phyloP scores from a whole-genome alignment of 2,888 invertebrate genomes.

The Cryptocephalus moraei region DNA sequence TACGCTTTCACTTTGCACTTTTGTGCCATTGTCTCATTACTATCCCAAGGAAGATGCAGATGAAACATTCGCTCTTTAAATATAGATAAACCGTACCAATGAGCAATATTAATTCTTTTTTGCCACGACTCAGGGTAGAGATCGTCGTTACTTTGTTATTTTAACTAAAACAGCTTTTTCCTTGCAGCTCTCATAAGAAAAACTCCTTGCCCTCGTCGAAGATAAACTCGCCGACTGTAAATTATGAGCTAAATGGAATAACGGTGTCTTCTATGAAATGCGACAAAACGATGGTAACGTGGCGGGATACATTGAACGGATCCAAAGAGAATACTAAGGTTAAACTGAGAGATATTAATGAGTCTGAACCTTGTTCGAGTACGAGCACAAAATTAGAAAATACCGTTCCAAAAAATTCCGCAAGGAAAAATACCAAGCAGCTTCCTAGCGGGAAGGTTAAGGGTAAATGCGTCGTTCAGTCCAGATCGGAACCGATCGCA shows the following conservation, averaged over 20 bases:
- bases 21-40: slow-evolving; percentile 11
- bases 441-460: no score
- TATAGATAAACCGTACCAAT: background rate
- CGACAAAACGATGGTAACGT: slow-evolving; percentile 24
- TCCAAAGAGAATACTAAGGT: no score
- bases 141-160: slow-evolving; percentile 29
- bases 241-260: slow-evolving; percentile 27
- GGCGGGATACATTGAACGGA: slow-evolving; percentile 22
- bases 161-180: slow-evolving; percentile 14
- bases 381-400: no score
- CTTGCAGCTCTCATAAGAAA: slow-evolving; percentile 21
- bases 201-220: slow-evolving; percentile 20
- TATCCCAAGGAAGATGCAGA: no score
- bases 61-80: no score
- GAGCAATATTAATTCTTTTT: no score
- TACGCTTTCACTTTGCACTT: slow-evolving; percentile 2
- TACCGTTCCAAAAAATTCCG: no score
- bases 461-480: no score
- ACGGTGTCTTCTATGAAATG: slow-evolving; percentile 27
- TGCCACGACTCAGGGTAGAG: background rate
- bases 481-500: no score
- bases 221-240: slow-evolving; percentile 34
- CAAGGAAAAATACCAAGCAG: no score
- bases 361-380: no score
- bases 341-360: no score